These are phyloP conservation scores for Allophyes oxyacanthae DNA, from an alignment of 2,888 invertebrate species.

Conservation along the genomic window DNA sequence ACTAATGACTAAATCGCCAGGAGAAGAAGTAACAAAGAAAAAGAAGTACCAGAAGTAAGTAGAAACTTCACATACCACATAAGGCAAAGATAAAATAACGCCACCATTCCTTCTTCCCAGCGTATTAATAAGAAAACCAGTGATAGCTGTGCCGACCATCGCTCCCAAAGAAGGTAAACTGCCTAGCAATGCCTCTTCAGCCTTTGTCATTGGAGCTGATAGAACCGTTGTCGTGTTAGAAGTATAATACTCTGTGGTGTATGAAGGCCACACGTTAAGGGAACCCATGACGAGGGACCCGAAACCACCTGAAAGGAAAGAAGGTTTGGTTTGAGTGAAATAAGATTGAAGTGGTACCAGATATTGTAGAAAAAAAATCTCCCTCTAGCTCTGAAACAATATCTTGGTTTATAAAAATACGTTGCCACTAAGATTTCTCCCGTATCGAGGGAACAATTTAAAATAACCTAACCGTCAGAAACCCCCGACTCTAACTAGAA, in stretches of 20 bases:
- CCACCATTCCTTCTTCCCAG: constrained; percentile 88
- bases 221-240: constrained; percentile 78
- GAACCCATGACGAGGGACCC: constrained; percentile 72
- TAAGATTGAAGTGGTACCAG: too few relatives aligned
- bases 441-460: too few relatives aligned
- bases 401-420: too few relatives aligned
- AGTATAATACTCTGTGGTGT: constrained; percentile 82
- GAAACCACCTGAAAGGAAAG: constrained; percentile 68
- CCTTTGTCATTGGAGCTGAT: constrained; percentile 78
- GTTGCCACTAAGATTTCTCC: too few relatives aligned
- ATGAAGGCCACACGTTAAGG: constrained; percentile 89
- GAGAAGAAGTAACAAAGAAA: too few relatives aligned
- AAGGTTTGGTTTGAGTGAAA: background rate
- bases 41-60: too few relatives aligned
- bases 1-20: too few relatives aligned
- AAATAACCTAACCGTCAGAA: too few relatives aligned
- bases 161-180: constrained; percentile 89
- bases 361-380: too few relatives aligned
- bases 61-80: constrained; percentile 70
- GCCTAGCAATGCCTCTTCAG: constrained; percentile 87
- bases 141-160: constrained; percentile 81
- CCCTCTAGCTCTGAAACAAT: too few relatives aligned
- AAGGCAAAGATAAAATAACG: constrained; percentile 85
- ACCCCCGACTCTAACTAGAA: too few relatives aligned
- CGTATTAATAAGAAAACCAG: constrained; percentile 81